Evolutionary conservation across 2,113 vertebrate genomes (phyloP).

Genomic region (Anoura caudifer): DNA sequence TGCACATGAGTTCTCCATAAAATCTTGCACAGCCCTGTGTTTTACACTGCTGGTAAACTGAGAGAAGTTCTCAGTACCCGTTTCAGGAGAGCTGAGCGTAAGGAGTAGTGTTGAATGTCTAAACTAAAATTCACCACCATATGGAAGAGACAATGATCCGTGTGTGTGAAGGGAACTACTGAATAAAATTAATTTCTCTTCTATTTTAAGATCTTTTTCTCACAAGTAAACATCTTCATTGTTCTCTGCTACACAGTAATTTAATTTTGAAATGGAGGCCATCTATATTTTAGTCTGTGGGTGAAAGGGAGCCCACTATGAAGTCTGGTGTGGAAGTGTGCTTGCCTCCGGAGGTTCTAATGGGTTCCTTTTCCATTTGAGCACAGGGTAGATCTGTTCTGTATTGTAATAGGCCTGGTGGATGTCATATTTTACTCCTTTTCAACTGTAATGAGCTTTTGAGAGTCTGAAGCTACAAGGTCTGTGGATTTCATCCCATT

Average conservation of each 20-base stretch:
- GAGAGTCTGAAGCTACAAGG: neutral
- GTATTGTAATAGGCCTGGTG: neutral
- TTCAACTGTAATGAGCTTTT: conserved; percentile 54
- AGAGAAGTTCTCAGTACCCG: neutral
- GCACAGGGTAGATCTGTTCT: neutral
- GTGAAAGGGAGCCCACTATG: neutral
- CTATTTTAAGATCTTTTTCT: neutral
- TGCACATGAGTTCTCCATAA: neutral
- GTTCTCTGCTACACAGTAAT: neutral
- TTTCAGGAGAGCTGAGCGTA: neutral
- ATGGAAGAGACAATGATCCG: neutral
- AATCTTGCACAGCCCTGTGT: neutral
- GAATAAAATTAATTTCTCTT: neutral
- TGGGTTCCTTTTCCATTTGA: neutral
- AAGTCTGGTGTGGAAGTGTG: accelerated
- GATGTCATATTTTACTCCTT: neutral
- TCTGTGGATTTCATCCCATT: conserved; percentile 50
- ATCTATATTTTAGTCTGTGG: neutral
- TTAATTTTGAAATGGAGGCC: neutral
- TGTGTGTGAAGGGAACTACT: neutral
- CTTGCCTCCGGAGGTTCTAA: neutral
- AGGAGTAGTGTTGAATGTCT: neutral
- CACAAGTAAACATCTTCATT: neutral
- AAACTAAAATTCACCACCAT: neutral
- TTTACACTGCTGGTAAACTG: neutral